Evolutionary conservation across 2,113 vertebrate genomes (phyloP).

Genomic region (Heterotis niloticus): DNA sequence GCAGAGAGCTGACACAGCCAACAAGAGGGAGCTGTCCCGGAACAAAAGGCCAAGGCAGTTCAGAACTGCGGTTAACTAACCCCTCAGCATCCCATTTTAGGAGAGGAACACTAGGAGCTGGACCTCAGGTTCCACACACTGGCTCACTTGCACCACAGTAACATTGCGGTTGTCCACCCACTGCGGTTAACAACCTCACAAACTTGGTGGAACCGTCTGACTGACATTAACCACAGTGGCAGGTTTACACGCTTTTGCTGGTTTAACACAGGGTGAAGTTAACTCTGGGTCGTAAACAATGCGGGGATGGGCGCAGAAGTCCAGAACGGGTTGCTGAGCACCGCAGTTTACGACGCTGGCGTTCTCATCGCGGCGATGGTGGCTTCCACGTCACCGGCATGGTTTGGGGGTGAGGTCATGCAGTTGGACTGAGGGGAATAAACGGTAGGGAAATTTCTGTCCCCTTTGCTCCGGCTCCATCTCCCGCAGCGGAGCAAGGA

Average conservation of each 20-base stretch:
- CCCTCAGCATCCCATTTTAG: too few species aligned
- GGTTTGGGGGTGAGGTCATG: slow-evolving; percentile 17
- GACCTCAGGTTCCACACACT: not conserved
- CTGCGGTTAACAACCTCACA: not conserved
- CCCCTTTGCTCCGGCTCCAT: not conserved
- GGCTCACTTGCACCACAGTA: not conserved
- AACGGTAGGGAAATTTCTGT: not conserved
- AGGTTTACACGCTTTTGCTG: not conserved
- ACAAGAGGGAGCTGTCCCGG: too few species aligned
- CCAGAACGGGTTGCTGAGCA: not conserved
- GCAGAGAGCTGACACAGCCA: too few species aligned
- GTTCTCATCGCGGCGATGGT: not conserved
- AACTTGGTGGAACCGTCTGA: not conserved
- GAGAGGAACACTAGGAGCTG: not conserved
- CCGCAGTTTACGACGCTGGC: not conserved
- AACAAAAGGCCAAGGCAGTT: too few species aligned
- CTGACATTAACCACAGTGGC: not conserved
- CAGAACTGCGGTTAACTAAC: too few species aligned
- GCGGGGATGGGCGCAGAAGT: not conserved
- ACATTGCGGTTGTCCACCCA: too few species aligned
- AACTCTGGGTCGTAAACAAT: not conserved
- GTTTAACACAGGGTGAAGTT: not conserved
- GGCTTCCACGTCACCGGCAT: not conserved
- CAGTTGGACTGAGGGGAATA: not conserved
- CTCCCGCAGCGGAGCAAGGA: not conserved